Conservation (phyloP, 1,140 invertebrate genomes). For the Polypedilum vanderplanki region DNA sequence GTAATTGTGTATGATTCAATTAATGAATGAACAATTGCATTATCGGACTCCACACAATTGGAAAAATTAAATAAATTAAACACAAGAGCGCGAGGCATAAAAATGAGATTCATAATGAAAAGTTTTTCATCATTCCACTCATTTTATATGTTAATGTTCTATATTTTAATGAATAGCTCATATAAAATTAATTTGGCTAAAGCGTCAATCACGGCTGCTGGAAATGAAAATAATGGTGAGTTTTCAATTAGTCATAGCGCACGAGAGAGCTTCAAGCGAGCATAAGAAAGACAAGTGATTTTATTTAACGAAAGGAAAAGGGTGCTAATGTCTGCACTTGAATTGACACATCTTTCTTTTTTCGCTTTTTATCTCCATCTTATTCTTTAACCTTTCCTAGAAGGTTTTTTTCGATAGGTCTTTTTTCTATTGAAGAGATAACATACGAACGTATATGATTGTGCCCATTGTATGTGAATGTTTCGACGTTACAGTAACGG, state of each 20-base stretch:
- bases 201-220: background rate
- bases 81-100: background rate
- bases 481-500: too few relatives aligned
- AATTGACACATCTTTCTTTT: too few relatives aligned
- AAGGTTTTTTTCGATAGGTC: too few relatives aligned
- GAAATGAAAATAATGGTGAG: constrained; percentile 1
- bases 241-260: background rate
- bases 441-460: too few relatives aligned
- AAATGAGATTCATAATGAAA: constrained; percentile 2
- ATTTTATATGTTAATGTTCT: constrained; percentile 8
- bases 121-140: background rate
- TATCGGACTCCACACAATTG: background rate
- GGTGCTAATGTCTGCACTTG: too few relatives aligned
- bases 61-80: constrained; percentile 23
- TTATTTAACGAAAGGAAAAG: too few relatives aligned
- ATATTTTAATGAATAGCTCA: constrained; percentile 17
- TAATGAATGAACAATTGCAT: constrained; percentile 21
- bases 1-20: background rate
- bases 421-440: too few relatives aligned
- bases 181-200: background rate
- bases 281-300: too few relatives aligned
- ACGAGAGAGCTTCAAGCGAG: too few relatives aligned
- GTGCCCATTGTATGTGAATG: too few relatives aligned
- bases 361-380: too few relatives aligned
- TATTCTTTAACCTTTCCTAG: too few relatives aligned